A percentile compares a stretch with the other conserved stretches of the same genome.
Conservation (phyloP, 1,140 invertebrate species). For the Hylyphantes graminicola region DNA sequence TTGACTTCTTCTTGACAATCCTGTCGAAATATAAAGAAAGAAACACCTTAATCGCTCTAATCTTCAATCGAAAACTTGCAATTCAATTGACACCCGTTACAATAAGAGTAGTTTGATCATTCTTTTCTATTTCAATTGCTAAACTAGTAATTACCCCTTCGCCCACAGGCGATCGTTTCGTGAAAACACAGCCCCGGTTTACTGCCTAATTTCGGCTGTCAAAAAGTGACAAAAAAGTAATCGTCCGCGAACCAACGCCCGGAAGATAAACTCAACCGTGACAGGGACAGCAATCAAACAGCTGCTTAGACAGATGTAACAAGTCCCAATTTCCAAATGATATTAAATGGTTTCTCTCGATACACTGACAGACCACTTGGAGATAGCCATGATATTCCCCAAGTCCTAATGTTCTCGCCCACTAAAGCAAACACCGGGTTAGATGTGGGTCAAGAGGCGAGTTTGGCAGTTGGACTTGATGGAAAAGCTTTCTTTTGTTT, state of each 20-base stretch:
- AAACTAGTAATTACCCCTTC: conserved; percentile 25
- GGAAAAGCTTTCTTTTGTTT: too few species aligned
- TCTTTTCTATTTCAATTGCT: conserved; percentile 6
- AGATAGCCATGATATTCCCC: too few species aligned
- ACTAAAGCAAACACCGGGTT: too few species aligned
- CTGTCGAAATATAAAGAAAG: too few species aligned
- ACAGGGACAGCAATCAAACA: conserved; percentile 43
- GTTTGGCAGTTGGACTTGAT: too few species aligned
- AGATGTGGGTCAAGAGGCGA: too few species aligned
- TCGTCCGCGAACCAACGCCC: conserved; percentile 40
- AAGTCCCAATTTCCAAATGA: conserved; percentile 35
- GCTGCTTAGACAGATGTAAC: conserved; percentile 57
- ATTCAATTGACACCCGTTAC: conserved; percentile 1
- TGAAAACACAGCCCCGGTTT: conserved; percentile 33
- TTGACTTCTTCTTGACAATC: too few species aligned
- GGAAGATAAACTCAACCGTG: conserved; percentile 54
- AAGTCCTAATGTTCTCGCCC: too few species aligned
- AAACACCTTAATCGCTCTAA: too few species aligned
- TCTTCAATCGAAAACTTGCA: not conserved
- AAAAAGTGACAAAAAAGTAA: conserved; percentile 48
- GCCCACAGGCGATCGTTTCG: not conserved
- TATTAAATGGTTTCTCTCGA: conserved; percentile 21
- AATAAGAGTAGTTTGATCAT: not conserved
- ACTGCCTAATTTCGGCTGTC: conserved; percentile 43
- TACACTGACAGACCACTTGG: too few species aligned